Evolutionary conservation across 2,797 vertebrate species (phyloP).

Genomic region (Chaetodon trifasciatus): DNA sequence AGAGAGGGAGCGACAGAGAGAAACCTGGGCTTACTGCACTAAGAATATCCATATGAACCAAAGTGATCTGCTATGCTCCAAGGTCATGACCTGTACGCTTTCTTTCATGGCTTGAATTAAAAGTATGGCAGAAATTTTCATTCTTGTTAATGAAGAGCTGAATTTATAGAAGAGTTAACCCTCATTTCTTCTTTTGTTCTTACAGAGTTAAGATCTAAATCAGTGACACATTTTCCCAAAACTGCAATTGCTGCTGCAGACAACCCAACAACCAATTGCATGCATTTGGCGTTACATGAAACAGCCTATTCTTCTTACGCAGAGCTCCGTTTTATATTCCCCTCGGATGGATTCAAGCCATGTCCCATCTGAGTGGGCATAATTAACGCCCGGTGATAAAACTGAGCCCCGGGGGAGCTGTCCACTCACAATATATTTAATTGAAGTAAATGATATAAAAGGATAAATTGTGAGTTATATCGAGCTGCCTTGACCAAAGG

Average conservation of each 20-base stretch:
- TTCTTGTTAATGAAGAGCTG: not conserved
- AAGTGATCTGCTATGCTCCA: not conserved
- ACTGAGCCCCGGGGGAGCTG: constrained; percentile 72
- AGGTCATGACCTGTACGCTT: constrained; percentile 28
- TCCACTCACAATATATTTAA: constrained; percentile 85
- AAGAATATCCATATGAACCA: constrained; percentile 41
- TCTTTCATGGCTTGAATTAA: not conserved
- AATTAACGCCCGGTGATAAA: constrained; percentile 80
- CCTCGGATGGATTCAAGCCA: constrained; percentile 45
- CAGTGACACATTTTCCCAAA: constrained; percentile 21
- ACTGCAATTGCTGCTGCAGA: constrained; percentile 15
- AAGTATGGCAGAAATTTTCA: not conserved
- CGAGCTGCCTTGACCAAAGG: constrained; percentile 57
- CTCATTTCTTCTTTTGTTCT: constrained; percentile 11
- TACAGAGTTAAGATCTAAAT: constrained; percentile 24
- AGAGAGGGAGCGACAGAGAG: constrained; percentile 31
- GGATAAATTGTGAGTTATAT: constrained; percentile 78
- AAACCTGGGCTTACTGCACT: constrained; percentile 38
- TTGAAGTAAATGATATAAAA: constrained; percentile 83
- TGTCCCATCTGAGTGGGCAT: constrained; percentile 72
- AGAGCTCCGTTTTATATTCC: constrained; percentile 59
- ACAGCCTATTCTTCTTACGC: constrained; percentile 37
- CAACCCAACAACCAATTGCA: not conserved
- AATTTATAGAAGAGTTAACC: not conserved
- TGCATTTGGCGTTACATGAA: not conserved